Conservation (phyloP, 2,797 vertebrate species). For the Propithecus perrieri region DNA sequence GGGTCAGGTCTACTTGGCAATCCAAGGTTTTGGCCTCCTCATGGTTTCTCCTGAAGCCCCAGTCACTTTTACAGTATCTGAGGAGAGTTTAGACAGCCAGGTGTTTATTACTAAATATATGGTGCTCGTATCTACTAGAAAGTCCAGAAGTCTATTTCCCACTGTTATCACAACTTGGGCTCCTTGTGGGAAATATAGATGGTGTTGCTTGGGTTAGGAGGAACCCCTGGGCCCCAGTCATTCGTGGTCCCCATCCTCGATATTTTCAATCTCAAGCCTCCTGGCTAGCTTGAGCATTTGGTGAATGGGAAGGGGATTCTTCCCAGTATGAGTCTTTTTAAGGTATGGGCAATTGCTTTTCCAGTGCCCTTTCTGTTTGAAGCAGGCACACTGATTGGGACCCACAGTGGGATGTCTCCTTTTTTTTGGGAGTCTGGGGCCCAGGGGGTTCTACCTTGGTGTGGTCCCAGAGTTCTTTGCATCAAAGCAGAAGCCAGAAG, state of each 20-base stretch:
- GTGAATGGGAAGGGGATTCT: no score
- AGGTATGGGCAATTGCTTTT: no score
- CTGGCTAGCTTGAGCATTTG: no score
- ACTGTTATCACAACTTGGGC: background rate
- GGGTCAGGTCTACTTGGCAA: background rate
- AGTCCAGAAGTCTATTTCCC: background rate
- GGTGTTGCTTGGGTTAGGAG: background rate
- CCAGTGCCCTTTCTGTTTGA: no score
- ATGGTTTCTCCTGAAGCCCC: background rate
- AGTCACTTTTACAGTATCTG: no score
- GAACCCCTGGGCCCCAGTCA: background rate
- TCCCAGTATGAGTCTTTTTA: no score
- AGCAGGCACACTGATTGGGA: no score
- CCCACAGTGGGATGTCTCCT: no score
- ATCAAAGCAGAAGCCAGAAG: background rate
- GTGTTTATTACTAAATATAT: background rate
- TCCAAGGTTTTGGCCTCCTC: background rate
- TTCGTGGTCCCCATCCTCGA: no score
- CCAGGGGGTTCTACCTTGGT: background rate
- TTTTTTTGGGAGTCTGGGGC: background rate
- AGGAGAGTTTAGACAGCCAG: no score
- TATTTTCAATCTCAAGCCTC: no score
- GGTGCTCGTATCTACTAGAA: background rate
- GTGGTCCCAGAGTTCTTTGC: background rate
- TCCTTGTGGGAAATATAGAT: background rate